phyloP scores from a whole-genome alignment of 2,113 vertebrate genomes.

The Gavia stellata region DNA sequence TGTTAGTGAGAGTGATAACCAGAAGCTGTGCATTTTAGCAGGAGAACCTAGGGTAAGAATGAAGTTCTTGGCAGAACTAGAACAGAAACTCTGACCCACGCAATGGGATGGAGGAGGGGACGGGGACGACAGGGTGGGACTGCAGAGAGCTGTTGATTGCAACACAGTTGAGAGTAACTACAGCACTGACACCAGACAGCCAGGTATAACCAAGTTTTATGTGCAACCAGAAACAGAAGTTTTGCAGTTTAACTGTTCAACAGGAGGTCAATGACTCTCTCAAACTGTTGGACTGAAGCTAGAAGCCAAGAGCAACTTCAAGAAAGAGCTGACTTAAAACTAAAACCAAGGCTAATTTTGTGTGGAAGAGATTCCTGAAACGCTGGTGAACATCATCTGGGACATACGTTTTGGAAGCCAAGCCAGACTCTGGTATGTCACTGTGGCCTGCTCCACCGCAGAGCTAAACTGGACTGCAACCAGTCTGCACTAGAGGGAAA shows the following conservation, averaged over 20 bases:
- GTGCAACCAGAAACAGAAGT: background rate
- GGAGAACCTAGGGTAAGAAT: background rate
- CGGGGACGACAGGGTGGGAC: rapidly evolving
- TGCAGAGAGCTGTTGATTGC: background rate
- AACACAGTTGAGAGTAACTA: background rate
- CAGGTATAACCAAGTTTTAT: background rate
- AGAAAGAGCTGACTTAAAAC: background rate
- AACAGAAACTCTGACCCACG: background rate
- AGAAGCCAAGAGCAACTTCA: background rate
- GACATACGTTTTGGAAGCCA: background rate
- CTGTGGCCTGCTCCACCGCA: background rate
- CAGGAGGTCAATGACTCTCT: background rate
- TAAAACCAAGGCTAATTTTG: background rate
- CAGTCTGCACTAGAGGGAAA: background rate
- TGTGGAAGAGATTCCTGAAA: background rate
- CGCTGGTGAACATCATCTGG: background rate
- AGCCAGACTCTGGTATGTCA: background rate
- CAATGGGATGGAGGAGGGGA: rapidly evolving
- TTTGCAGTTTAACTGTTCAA: background rate
- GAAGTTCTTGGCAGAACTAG: background rate
- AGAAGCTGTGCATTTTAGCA: background rate
- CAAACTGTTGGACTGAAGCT: background rate
- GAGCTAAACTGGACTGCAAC: background rate
- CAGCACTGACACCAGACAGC: background rate
- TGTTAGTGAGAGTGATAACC: background rate